A percentile compares a stretch with the other conserved stretches of the same genome.
Evolutionary conservation across 1,140 invertebrate genomes (phyloP).

Genomic region (Neodiprion lecontei): DNA sequence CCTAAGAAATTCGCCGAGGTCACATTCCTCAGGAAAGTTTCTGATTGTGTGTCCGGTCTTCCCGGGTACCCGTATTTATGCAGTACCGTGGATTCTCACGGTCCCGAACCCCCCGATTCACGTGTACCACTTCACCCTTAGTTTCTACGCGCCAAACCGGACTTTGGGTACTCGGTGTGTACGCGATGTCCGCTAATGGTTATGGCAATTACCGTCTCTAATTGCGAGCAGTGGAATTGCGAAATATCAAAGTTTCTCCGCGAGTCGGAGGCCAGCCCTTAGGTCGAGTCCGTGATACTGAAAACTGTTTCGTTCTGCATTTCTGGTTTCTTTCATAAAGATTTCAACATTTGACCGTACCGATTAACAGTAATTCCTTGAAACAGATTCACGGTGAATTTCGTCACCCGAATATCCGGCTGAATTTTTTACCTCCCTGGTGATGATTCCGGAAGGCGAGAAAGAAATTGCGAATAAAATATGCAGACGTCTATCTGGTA

Average conservation of each 20-base stretch:
- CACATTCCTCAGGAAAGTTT: constrained; percentile 54
- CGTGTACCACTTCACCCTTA: too few relatives aligned
- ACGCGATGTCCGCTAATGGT: constrained; percentile 51
- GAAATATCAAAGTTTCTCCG: constrained; percentile 59
- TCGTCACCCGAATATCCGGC: too few relatives aligned
- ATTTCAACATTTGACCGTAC: too few relatives aligned
- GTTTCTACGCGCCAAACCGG: background rate
- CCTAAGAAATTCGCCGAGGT: constrained; percentile 51
- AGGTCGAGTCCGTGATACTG: too few relatives aligned
- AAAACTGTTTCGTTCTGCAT: too few relatives aligned
- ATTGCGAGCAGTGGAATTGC: constrained; percentile 62
- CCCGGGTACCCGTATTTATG: constrained; percentile 49
- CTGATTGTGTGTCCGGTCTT: constrained; percentile 51
- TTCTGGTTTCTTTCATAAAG: too few relatives aligned
- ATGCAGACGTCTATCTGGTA: background rate
- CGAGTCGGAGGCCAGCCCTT: constrained; percentile 13
- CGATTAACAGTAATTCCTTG: too few relatives aligned
- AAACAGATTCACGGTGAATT: too few relatives aligned
- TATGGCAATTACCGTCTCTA: constrained; percentile 61
- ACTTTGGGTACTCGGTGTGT: background rate
- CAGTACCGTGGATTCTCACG: background rate
- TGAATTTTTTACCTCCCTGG: too few relatives aligned
- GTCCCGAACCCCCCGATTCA: background rate
- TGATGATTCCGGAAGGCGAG: too few relatives aligned
- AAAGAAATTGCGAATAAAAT: background rate